Percentiles rank a stretch among this genome's conserved stretches.
Evolutionary conservation across 2,113 vertebrate species (phyloP).

Genomic region (Bufo gargarizans): DNA sequence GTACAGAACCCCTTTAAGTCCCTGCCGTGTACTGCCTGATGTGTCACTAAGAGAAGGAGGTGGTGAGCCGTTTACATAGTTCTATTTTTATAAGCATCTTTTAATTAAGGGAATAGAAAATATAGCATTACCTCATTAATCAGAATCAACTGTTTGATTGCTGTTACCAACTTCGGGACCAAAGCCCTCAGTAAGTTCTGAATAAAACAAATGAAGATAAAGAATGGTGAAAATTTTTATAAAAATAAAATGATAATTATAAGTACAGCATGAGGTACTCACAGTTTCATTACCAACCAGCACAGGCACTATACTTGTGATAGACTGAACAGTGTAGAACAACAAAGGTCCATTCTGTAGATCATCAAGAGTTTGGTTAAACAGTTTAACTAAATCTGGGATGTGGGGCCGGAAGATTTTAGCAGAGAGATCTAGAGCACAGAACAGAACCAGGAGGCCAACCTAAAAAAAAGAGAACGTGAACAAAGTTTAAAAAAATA

Average conservation of each 20-base stretch:
- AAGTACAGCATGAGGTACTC: slow-evolving; percentile 53
- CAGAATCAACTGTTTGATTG: slow-evolving; percentile 78
- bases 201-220: neutral
- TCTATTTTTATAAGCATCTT: neutral
- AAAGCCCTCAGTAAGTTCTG: slow-evolving; percentile 78
- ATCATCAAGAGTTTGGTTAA: slow-evolving; percentile 76
- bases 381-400: slow-evolving; percentile 78
- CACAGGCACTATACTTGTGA: slow-evolving; percentile 74
- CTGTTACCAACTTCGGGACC: slow-evolving; percentile 77
- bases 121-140: slow-evolving; percentile 77
- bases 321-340: slow-evolving; percentile 81
- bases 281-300: slow-evolving; percentile 80
- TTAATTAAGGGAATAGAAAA: neutral
- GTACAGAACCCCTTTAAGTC: too few relatives aligned
- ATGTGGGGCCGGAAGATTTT: slow-evolving; percentile 79
- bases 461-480: slow-evolving; percentile 67
- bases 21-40: too few relatives aligned
- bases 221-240: neutral
- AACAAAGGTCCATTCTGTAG: slow-evolving; percentile 73
- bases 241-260: neutral
- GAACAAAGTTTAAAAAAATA: too few relatives aligned
- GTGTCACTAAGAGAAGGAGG: too few relatives aligned
- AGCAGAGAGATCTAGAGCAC: slow-evolving; percentile 79
- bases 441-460: slow-evolving; percentile 82
- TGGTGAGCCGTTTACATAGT: too few relatives aligned